Base-by-base conservation (phyloP, 1,140 invertebrate genomes). In the Eulimnadia texana region DNA sequence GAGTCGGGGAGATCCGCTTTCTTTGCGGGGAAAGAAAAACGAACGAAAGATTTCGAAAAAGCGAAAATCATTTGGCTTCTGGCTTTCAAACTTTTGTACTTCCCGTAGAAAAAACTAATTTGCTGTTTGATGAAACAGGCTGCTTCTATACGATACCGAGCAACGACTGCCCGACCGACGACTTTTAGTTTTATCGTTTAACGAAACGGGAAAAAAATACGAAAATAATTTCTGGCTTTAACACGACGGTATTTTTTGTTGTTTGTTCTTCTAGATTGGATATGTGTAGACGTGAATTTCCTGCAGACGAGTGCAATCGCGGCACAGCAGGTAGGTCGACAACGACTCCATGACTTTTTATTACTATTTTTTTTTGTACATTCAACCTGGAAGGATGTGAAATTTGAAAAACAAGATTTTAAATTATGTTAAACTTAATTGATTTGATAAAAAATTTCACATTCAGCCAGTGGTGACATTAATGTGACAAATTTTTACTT, bases 271-370 rank as follows among this genome's bases (percentile, higher is more conserved):
- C 76, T 88, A 93, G 90, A 90, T 88, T 94, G 83, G 92, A 95
- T 85, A 94, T 95, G 91, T 95, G 92, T 86, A 85, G 91, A 80
- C 82, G 90, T 79, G 85, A 90, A 80, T 90, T 88, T 80, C 83
- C 87, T 74, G 86, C 86, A 80, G 90, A 92, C 78, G 84, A 86
- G 77, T 94, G 91, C 86, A 94, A 94, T 84, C 84, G 90, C 80
- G 91, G 91, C 79, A 95, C 91, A 69, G 91, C 91, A 90, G 91
- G 90, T 93, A 90, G 78, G 80, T 81, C 71, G 71, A 66, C 70
- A 67, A 66, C 58, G 55, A 63, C 33, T 50, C 25, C 20, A 33
- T 57, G 55, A 57, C 55, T 57, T 57, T 27, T 20, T 27, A 57
- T 33, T 57, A n/a, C 33, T 57, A 29, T 42, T 16, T 42, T 9